Evolutionary conservation across 2,888 invertebrate genomes (phyloP).

Genomic region (Rhingia campestris): DNA sequence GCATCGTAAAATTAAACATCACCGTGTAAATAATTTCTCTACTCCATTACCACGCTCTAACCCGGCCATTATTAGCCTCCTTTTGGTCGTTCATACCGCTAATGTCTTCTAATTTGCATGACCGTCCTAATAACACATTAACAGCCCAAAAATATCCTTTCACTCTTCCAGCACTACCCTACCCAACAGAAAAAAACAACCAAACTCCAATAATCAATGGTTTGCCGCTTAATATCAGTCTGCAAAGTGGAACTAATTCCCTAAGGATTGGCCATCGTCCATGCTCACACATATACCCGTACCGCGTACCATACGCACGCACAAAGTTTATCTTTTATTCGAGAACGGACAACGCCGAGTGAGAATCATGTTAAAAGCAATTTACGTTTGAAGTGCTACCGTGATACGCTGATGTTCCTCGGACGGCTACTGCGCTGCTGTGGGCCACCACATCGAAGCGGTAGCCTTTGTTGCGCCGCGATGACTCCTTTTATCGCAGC

Average conservation of each 20-base stretch:
- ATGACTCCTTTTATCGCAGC: slow-evolving; percentile 69
- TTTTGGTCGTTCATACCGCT: slow-evolving; percentile 14
- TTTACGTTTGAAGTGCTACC: slow-evolving; percentile 82
- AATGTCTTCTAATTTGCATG: slow-evolving; percentile 29
- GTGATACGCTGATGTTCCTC: slow-evolving; percentile 80
- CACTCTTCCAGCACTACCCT: slow-evolving; percentile 11
- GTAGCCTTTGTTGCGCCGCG: slow-evolving; percentile 65
- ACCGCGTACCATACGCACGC: slow-evolving; percentile 11
- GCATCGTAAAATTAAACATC: too few relatives aligned
- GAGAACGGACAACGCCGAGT: slow-evolving; percentile 65
- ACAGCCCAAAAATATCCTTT: slow-evolving; percentile 38
- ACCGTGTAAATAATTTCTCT: background rate
- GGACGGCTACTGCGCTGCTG: slow-evolving; percentile 51
- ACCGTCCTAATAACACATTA: slow-evolving; percentile 35
- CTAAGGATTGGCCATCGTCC: slow-evolving; percentile 44
- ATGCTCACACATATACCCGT: slow-evolving; percentile 6
- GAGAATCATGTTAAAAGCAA: slow-evolving; percentile 79
- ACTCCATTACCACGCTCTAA: slow-evolving; percentile 14
- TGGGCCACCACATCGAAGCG: slow-evolving; percentile 64
- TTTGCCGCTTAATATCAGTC: slow-evolving; percentile 58
- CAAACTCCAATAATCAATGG: slow-evolving; percentile 35
- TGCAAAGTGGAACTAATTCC: slow-evolving; percentile 69
- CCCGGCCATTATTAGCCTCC: slow-evolving; percentile 21
- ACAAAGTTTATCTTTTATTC: slow-evolving; percentile 54
- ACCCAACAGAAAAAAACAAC: background rate